These are phyloP conservation scores for Ctenodactylus gundi DNA, from an alignment of 2,113 vertebrate genomes.

Conservation along the genomic window DNA sequence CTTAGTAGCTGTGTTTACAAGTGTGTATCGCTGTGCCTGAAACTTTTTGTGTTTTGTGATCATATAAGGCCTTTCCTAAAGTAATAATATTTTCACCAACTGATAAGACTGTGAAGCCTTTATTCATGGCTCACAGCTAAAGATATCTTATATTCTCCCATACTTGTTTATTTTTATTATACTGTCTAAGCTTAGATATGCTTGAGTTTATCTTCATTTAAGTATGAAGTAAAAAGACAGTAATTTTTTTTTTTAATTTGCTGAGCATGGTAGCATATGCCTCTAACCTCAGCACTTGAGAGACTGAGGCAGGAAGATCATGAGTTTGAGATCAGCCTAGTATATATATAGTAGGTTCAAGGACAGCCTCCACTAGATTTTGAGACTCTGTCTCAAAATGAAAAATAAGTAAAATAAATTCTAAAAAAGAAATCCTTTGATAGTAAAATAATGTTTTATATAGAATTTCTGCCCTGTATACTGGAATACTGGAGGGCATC, in stretches of 20 bases:
- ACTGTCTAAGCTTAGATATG: background rate
- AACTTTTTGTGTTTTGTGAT: background rate
- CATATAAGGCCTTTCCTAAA: background rate
- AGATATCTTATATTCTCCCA: background rate
- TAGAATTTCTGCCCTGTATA: too few relatives aligned
- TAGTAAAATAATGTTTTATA: background rate
- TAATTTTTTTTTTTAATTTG: too few relatives aligned
- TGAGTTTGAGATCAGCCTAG: background rate
- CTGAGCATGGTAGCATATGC: background rate
- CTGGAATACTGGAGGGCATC: too few relatives aligned
- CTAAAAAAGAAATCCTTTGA: background rate
- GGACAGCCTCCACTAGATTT: background rate
- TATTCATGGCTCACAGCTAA: background rate
- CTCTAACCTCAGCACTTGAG: background rate
- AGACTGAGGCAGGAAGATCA: background rate
- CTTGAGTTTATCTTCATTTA: background rate
- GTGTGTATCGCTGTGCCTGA: too few relatives aligned
- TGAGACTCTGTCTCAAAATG: background rate
- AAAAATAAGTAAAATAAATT: background rate
- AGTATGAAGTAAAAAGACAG: background rate
- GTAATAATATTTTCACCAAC: background rate
- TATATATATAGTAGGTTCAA: background rate
- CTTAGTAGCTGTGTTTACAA: background rate
- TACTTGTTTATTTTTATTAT: background rate
- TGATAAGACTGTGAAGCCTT: background rate